phyloP scores from a whole-genome alignment of 2,888 invertebrate genomes.

The Cheilosia impressa region DNA sequence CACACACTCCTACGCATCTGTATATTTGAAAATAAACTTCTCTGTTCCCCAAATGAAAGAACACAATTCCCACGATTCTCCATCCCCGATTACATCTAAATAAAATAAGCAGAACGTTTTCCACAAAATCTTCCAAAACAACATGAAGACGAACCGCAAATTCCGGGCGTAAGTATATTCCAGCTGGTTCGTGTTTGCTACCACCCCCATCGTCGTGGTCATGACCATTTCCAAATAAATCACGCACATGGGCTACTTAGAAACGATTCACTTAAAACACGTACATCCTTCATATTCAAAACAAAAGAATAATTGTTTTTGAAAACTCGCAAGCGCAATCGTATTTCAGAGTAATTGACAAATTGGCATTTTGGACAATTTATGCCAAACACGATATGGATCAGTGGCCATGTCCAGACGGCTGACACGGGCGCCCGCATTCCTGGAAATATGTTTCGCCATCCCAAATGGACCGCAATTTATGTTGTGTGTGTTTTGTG shows the following conservation, averaged over 20 bases:
- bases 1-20: neutral
- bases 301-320: neutral
- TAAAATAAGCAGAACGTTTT: conserved; percentile 13
- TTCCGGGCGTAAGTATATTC: neutral
- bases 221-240: conserved; percentile 4
- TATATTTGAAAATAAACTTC: neutral
- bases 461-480: neutral
- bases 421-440: neutral
- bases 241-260: neutral
- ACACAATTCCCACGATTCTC: neutral
- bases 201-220: conserved; percentile 14
- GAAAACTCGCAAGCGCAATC: neutral
- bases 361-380: conserved; percentile 10
- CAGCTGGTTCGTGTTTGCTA: conserved; percentile 10
- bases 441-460: neutral
- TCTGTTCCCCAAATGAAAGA: neutral
- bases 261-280: neutral
- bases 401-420: neutral
- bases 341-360: neutral
- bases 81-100: neutral
- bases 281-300: neutral
- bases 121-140: neutral
- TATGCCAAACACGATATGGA: neutral
- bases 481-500: neutral
- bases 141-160: neutral